A percentile compares a stretch with the other conserved stretches of the same genome.
Conservation (phyloP, 2,888 invertebrate genomes). For the Lochmaea capreae region DNA sequence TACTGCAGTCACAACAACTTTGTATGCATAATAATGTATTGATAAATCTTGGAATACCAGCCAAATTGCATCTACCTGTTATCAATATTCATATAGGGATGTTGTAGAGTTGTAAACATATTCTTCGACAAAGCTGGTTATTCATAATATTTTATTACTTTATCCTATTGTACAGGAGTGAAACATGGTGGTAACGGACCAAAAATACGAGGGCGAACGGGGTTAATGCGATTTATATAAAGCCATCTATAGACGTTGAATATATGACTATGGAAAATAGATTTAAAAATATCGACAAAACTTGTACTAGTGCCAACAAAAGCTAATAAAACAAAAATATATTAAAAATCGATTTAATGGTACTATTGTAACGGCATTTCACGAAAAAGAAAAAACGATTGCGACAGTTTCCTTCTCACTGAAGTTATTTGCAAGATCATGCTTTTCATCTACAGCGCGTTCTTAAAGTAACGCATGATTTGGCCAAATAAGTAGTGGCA, state of each 20-base stretch:
- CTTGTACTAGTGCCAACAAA: background rate
- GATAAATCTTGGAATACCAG: background rate
- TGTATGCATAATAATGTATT: constrained; percentile 5
- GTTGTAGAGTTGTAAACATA: constrained; percentile 9
- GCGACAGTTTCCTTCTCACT: background rate
- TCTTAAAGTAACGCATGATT: background rate
- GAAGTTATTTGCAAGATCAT: too few species aligned
- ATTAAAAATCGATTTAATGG: background rate
- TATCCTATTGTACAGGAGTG: background rate
- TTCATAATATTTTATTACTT: constrained; percentile 15
- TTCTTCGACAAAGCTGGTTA: constrained; percentile 10
- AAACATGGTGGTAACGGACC: constrained; percentile 1
- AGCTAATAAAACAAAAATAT: background rate
- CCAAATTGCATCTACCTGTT: constrained; percentile 8
- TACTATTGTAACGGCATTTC: background rate
- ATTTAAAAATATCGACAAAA: background rate
- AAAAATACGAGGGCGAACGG: background rate
- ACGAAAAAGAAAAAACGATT: background rate
- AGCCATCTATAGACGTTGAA: background rate
- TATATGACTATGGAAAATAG: background rate
- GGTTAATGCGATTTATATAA: constrained; percentile 8
- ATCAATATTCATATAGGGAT: constrained; percentile 12
- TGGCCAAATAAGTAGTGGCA: too few species aligned
- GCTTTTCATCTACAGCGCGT: background rate
- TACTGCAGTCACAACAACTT: background rate